Conservation (phyloP, 37 sponge, comb jelly and placozoan genomes). For the Hexactinellida sp. region DNA sequence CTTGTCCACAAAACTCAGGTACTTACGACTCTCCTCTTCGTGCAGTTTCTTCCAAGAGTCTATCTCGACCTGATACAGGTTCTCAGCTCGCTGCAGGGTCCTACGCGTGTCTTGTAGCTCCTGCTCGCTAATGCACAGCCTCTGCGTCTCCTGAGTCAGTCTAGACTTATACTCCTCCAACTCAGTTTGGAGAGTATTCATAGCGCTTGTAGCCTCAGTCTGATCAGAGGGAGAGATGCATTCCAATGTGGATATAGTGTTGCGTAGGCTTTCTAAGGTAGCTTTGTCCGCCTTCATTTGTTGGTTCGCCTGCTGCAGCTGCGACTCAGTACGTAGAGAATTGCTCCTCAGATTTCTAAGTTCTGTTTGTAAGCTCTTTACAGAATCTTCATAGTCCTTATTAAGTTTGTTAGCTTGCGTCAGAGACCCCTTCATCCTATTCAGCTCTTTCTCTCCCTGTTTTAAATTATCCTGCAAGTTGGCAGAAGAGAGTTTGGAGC, state of each 20-base stretch:
- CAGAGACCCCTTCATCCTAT: neutral
- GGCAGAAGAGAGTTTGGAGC: neutral
- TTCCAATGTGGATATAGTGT: neutral
- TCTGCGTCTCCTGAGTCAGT: neutral
- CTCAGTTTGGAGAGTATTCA: neutral
- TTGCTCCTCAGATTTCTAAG: neutral
- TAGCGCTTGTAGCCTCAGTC: neutral
- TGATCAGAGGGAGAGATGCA: neutral
- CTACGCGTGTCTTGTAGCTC: neutral
- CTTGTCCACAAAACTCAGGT: neutral
- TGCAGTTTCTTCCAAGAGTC: neutral
- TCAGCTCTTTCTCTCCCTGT: neutral
- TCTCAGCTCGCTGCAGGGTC: neutral
- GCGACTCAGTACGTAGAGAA: neutral
- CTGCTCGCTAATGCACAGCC: neutral
- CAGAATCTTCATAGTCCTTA: conserved; percentile 6
- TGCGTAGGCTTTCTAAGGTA: neutral
- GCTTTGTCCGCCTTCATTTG: neutral
- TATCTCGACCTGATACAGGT: neutral
- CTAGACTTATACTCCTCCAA: neutral
- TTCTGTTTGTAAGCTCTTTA: neutral
- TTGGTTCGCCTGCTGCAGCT: neutral
- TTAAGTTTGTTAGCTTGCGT: neutral
- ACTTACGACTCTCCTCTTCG: neutral
- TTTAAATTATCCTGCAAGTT: neutral